These are phyloP conservation scores for Metellina segmentata DNA, from an alignment of 2,888 invertebrate species.

Conservation along the genomic window DNA sequence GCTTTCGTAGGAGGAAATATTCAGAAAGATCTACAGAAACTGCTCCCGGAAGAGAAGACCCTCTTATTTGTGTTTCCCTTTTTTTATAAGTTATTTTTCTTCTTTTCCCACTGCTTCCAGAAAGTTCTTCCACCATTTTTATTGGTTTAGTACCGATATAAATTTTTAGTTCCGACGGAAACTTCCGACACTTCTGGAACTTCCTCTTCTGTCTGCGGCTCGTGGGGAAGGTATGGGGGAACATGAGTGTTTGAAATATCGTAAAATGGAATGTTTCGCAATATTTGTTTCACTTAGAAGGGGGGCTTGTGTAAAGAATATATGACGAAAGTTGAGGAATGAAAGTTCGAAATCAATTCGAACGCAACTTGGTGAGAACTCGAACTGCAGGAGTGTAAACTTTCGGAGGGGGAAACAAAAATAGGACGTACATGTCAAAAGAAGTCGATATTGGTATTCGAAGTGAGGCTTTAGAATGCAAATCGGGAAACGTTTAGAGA, in stretches of 20 bases:
- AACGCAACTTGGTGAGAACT: neutral
- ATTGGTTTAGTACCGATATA: neutral
- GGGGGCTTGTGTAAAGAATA: neutral
- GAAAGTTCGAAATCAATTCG: neutral
- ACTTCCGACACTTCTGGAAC: neutral
- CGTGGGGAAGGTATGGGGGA: neutral
- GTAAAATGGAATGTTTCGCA: neutral
- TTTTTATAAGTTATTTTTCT: neutral
- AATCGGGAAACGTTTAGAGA: too few relatives aligned
- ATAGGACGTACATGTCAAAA: neutral
- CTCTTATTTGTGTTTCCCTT: neutral
- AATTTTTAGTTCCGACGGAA: neutral
- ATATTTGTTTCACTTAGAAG: neutral
- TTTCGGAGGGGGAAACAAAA: neutral
- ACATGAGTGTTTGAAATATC: neutral
- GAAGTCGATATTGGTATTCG: neutral
- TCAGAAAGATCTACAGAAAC: neutral
- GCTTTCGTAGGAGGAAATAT: neutral
- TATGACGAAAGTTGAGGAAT: neutral
- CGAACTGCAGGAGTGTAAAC: neutral
- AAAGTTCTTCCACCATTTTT: neutral
- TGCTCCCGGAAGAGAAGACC: neutral
- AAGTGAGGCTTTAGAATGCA: neutral
- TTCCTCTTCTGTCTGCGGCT: neutral
- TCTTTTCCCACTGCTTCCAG: neutral